These are phyloP conservation scores for Varroa destructor DNA, from an alignment of 1,140 invertebrate species.

Conservation along the genomic window DNA sequence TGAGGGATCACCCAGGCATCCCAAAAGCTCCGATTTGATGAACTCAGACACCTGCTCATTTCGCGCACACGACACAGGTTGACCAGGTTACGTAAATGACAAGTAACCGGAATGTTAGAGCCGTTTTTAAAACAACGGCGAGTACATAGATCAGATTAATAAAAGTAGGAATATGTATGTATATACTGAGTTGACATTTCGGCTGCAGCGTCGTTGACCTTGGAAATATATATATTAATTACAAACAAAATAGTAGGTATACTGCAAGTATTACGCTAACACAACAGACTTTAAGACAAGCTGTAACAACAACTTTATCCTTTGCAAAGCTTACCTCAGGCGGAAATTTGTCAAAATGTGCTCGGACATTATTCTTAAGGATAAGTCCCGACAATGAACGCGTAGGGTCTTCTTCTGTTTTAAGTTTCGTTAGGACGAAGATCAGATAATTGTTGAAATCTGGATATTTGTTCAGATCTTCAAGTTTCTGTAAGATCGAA, in stretches of 20 bases:
- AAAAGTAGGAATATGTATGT: no score
- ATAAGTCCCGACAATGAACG: slow-evolving; percentile 91
- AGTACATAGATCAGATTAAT: neutral
- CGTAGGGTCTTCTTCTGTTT: slow-evolving; percentile 86
- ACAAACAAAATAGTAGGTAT: no score
- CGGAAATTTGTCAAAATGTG: slow-evolving; percentile 78
- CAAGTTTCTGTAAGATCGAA: slow-evolving; percentile 64
- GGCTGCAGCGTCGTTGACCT: no score
- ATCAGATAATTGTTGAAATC: slow-evolving; percentile 99
- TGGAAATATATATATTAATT: no score
- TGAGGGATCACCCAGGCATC: slow-evolving; percentile 82
- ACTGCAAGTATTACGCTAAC: no score
- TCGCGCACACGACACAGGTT: neutral
- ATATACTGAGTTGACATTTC: no score
- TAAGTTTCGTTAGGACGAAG: slow-evolving; percentile 89
- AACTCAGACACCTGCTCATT: slow-evolving; percentile 37
- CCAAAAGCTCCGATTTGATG: slow-evolving; percentile 70
- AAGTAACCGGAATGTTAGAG: neutral
- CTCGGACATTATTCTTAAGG: slow-evolving; percentile 94
- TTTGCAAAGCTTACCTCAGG: slow-evolving; percentile 54
- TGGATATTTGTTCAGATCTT: slow-evolving; percentile 93
- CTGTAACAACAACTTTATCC: no score
- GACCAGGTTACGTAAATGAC: neutral
- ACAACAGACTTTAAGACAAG: no score
- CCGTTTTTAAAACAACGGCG: neutral